Conservation (phyloP, 2,113 vertebrate genomes). For the Pedionomus torquatus region DNA sequence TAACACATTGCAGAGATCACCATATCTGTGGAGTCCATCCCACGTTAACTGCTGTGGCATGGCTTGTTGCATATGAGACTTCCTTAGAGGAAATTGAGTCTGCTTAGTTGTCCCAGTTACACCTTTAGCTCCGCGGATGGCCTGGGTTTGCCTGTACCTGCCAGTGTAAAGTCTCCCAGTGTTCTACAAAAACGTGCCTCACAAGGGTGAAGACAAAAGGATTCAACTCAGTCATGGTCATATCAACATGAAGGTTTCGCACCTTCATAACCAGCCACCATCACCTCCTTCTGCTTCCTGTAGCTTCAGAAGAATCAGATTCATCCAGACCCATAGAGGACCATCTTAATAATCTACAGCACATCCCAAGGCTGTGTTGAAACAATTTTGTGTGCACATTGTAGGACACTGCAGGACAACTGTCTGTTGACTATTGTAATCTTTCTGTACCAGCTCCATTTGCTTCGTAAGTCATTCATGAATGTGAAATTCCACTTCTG, state of each 20-base stretch:
- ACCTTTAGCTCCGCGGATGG: neutral
- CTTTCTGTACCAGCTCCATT: neutral
- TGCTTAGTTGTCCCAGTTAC: neutral
- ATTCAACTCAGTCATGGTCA: neutral
- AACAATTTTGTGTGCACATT: neutral
- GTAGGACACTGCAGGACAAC: neutral
- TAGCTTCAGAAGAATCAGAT: neutral
- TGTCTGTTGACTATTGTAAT: neutral
- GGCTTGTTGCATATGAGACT: fast-evolving
- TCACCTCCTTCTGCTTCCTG: neutral
- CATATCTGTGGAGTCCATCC: neutral
- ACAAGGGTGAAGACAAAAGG: neutral
- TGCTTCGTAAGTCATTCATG: neutral
- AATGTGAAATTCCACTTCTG: neutral
- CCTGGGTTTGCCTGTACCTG: neutral
- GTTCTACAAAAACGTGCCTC: neutral
- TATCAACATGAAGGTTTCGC: neutral
- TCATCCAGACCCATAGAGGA: neutral
- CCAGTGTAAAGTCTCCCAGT: neutral
- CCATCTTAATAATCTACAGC: neutral
- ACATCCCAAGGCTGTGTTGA: neutral
- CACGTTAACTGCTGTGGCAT: fast-evolving
- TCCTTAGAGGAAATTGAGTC: neutral
- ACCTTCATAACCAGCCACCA: neutral
- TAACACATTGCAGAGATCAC: fast-evolving